These are phyloP conservation scores for Serranus cabrilla DNA, from an alignment of 2,797 vertebrate species.

Conservation along the genomic window DNA sequence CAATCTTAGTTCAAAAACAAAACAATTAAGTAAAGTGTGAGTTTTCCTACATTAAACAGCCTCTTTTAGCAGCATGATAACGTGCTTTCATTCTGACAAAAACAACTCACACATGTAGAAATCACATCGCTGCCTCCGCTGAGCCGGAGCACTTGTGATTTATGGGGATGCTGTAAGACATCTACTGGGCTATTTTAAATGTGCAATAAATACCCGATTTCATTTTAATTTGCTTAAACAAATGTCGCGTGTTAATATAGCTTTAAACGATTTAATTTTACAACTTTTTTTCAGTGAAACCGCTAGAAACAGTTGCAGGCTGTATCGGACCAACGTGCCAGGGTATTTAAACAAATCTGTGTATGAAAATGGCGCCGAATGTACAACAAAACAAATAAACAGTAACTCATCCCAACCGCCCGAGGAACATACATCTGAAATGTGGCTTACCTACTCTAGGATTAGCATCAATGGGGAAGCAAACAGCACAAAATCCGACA, in stretches of 20 bases:
- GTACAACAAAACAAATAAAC: constrained; percentile 78
- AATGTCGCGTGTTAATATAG: accelerated
- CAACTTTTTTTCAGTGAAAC: constrained; percentile 42
- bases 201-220: background rate
- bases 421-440: background rate
- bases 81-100: constrained; percentile 24
- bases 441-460: constrained; percentile 75
- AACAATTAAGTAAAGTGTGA: background rate
- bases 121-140: constrained; percentile 20
- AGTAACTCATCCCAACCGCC: constrained; percentile 29
- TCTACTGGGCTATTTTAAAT: background rate
- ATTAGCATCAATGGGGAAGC: constrained; percentile 65
- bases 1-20: background rate
- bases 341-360: constrained; percentile 81
- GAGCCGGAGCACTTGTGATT: constrained; percentile 31
- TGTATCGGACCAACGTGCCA: constrained; percentile 43
- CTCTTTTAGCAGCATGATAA: background rate
- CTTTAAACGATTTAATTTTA: background rate
- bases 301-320: constrained; percentile 2
- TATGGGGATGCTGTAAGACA: constrained; percentile 13
- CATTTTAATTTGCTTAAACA: background rate
- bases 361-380: constrained; percentile 85
- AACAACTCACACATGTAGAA: constrained; percentile 10
- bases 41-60: background rate
- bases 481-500: constrained; percentile 46